Conservation (phyloP, 1,140 invertebrate genomes). For the Saxidomus purpurata region DNA sequence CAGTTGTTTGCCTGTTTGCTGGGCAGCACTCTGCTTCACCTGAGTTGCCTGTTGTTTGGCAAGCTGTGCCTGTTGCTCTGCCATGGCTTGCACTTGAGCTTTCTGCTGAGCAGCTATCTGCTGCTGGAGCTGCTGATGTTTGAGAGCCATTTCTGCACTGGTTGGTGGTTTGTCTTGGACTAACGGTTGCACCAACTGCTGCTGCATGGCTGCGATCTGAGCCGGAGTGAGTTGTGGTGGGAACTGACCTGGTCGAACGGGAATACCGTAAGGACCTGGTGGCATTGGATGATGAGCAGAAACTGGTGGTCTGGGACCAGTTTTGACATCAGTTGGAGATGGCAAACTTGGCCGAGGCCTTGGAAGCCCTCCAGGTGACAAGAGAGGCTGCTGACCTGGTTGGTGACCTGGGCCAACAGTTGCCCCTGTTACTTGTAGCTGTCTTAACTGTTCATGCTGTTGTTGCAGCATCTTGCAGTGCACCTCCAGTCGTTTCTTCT, state of each 20-base stretch:
- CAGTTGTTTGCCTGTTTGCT: conserved; percentile 50
- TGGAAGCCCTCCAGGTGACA: conserved; percentile 46
- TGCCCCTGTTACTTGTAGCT: conserved; percentile 59
- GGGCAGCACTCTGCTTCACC: conserved; percentile 75
- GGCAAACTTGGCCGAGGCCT: conserved; percentile 33
- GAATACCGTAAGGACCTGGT: conserved; percentile 46
- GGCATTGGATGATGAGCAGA: conserved; percentile 59
- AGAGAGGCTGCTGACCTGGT: conserved; percentile 22
- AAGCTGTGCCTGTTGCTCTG: conserved; percentile 60
- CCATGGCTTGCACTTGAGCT: conserved; percentile 24
- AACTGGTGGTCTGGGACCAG: conserved; percentile 21
- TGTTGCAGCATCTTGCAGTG: conserved; percentile 64
- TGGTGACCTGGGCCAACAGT: conserved; percentile 14
- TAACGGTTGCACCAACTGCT: conserved; percentile 39
- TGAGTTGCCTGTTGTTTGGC: conserved; percentile 64
- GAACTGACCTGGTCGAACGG: conserved; percentile 36
- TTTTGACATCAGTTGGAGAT: not conserved
- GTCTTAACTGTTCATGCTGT: conserved; percentile 70
- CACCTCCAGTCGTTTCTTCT: conserved; percentile 38
- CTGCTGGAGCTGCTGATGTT: conserved; percentile 67
- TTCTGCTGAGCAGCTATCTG: conserved; percentile 49
- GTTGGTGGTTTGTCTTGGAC: conserved; percentile 35
- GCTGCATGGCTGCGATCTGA: conserved; percentile 59
- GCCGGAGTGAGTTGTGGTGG: conserved; percentile 48
- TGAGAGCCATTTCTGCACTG: conserved; percentile 39